Evolutionary conservation across 2,888 invertebrate genomes (phyloP).

Genomic region (Bhutanitis thaidina): DNA sequence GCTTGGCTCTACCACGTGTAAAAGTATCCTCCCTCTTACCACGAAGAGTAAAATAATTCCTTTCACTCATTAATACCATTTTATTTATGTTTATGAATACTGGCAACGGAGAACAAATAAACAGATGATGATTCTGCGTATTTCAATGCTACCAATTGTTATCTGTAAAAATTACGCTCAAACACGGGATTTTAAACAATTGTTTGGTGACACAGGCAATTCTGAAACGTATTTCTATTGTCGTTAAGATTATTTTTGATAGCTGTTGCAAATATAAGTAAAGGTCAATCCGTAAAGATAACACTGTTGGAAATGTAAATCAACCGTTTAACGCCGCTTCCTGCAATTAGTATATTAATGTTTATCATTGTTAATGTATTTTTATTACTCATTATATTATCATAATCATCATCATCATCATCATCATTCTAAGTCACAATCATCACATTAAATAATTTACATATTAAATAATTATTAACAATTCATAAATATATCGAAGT

Average conservation of each 20-base stretch:
- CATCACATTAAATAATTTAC: no score
- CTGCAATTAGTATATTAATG: no score
- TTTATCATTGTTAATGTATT: no score
- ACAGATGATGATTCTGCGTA: neutral
- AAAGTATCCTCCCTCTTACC: no score
- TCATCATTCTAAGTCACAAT: no score
- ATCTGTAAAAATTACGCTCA: neutral
- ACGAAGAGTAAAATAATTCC: no score
- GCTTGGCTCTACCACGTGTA: no score
- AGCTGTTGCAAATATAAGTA: neutral
- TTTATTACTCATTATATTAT: no score
- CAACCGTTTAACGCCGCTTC: neutral
- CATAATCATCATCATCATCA: no score
- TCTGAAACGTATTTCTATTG: neutral
- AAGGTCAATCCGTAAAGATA: neutral
- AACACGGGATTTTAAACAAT: neutral
- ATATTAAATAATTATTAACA: no score
- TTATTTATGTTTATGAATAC: neutral
- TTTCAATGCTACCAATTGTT: neutral
- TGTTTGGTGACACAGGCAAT: neutral
- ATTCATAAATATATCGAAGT: no score
- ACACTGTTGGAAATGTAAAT: neutral
- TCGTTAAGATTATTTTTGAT: neutral
- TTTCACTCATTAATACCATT: no score
- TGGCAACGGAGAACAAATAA: neutral